A percentile compares a stretch with the other conserved stretches of the same genome.
Evolutionary conservation across 2,888 invertebrate genomes (phyloP).

Genomic region (Clunio marinus): DNA sequence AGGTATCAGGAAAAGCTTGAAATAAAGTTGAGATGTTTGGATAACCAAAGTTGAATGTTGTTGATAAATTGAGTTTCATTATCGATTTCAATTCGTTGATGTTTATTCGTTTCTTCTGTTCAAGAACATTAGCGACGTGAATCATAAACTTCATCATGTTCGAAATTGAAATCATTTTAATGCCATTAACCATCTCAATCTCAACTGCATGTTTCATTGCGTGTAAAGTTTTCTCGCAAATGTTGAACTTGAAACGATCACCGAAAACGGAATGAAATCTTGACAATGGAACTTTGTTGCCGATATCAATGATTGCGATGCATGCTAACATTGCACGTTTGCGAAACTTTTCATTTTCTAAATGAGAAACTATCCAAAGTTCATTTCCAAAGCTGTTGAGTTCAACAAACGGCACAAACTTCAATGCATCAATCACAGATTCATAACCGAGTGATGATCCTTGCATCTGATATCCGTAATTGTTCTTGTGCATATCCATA

Average conservation of each 20-base stretch:
- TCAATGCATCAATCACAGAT: constrained; percentile 46
- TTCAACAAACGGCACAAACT: constrained; percentile 49
- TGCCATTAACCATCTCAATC: constrained; percentile 45
- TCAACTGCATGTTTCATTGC: constrained; percentile 50
- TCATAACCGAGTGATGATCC: constrained; percentile 47
- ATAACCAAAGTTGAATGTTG: constrained; percentile 47
- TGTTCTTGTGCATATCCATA: constrained; percentile 49
- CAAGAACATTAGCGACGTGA: constrained; percentile 46
- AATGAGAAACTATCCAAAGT: constrained; percentile 49
- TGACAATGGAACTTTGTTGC: constrained; percentile 42
- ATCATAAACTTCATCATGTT: constrained; percentile 47
- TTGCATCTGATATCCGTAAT: constrained; percentile 51
- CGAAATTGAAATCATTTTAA: constrained; percentile 45
- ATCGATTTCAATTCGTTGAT: constrained; percentile 47
- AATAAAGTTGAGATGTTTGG: constrained; percentile 48
- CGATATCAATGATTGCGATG: constrained; percentile 43
- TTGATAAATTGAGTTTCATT: constrained; percentile 45
- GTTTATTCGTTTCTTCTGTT: constrained; percentile 44
- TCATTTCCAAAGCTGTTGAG: constrained; percentile 45
- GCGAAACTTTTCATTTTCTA: constrained; percentile 48
- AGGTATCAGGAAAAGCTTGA: constrained; percentile 48
- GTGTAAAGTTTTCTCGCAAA: constrained; percentile 45
- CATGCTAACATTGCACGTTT: constrained; percentile 47
- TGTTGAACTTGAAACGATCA: constrained; percentile 44
- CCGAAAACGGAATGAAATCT: constrained; percentile 46